phyloP scores from a whole-genome alignment of 2,797 vertebrate species.

The Neomorphus geoffroyi region DNA sequence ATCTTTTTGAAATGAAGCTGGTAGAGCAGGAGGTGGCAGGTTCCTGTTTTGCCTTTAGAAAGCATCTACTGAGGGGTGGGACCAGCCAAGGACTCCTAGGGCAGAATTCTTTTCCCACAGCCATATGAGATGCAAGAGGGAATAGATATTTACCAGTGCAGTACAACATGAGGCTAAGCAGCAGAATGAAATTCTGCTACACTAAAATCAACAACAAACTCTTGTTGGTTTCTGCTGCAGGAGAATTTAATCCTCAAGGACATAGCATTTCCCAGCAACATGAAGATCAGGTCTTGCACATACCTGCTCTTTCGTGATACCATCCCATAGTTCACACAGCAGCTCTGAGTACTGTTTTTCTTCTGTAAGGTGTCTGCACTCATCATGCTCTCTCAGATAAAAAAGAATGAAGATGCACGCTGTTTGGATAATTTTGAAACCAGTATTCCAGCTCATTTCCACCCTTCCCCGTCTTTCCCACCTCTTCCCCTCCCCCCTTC shows the following conservation, averaged over 20 bases:
- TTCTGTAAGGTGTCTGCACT: background rate
- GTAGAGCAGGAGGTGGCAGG: background rate
- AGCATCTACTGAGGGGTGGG: background rate
- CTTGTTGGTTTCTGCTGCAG: background rate
- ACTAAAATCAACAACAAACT: background rate
- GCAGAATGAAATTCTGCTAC: background rate
- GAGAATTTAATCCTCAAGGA: background rate
- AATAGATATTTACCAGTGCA: background rate
- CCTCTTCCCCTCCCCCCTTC: background rate
- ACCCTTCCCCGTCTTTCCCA: background rate
- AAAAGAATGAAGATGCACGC: background rate
- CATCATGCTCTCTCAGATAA: background rate
- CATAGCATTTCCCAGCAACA: background rate
- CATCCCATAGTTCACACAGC: fast-evolving
- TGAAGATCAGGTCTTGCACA: background rate
- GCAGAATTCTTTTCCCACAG: background rate
- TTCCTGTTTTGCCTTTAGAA: background rate
- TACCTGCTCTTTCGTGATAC: background rate
- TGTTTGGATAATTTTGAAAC: background rate
- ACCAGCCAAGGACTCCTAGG: background rate
- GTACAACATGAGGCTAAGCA: background rate
- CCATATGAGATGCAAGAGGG: background rate
- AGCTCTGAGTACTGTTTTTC: background rate
- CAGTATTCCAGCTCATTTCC: background rate
- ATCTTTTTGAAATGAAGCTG: background rate